Conservation (phyloP, 2,888 invertebrate genomes). For the Cerceris rybyensis region DNA sequence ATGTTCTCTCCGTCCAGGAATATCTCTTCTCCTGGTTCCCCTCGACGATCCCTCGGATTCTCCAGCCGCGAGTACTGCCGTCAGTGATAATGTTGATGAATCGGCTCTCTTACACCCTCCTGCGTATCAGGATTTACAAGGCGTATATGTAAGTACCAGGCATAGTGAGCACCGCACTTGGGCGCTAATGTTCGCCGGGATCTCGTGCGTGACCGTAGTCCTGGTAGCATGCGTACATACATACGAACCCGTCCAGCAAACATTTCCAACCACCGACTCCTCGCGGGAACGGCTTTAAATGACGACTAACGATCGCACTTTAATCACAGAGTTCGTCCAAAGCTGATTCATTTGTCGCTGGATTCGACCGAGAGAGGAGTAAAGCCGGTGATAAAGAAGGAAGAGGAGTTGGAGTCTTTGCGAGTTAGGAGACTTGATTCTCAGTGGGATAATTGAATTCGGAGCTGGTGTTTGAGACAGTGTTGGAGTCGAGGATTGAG, state of each 20-base stretch:
- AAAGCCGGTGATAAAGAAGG: neutral
- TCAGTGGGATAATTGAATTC: no score
- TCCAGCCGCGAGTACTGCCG: slow-evolving; percentile 29
- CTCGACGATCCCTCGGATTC: no score
- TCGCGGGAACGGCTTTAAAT: neutral
- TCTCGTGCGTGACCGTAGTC: slow-evolving; percentile 33
- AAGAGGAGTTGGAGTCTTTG: neutral
- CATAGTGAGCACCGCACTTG: slow-evolving; percentile 8
- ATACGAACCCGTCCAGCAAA: neutral
- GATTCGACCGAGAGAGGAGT: neutral
- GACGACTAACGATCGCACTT: slow-evolving; percentile 3
- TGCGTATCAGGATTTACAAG: slow-evolving; percentile 50
- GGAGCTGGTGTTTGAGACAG: no score
- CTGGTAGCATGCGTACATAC: slow-evolving; percentile 26
- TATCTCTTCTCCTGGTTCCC: no score
- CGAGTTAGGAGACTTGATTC: neutral
- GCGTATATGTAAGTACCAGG: slow-evolving; percentile 14
- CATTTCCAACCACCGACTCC: neutral
- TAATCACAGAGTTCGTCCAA: neutral
- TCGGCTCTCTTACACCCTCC: slow-evolving; percentile 68
- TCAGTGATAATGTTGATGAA: slow-evolving; percentile 78
- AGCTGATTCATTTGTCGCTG: neutral
- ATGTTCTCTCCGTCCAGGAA: no score
- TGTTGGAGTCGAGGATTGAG: no score
- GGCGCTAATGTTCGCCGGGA: slow-evolving; percentile 32